A percentile compares a stretch with the other conserved stretches of the same genome.
phyloP scores from a whole-genome alignment of 2,888 invertebrate genomes.

The Pecten maximus region DNA sequence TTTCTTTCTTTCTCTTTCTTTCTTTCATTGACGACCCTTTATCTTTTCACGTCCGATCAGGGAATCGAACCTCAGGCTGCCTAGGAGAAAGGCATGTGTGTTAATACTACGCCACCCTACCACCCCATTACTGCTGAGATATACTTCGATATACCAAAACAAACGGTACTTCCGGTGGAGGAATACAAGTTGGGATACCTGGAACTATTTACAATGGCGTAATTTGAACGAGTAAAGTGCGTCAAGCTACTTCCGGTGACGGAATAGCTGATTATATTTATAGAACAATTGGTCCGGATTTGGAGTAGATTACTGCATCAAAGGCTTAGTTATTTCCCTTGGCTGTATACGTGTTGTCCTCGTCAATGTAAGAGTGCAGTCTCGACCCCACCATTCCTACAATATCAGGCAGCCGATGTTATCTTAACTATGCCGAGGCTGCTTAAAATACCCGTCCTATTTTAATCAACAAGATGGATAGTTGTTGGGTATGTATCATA shows the following conservation, averaged over 20 bases:
- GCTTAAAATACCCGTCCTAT: neutral
- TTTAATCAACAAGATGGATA: neutral
- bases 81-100: no score
- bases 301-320: neutral
- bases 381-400: neutral
- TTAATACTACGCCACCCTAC: no score
- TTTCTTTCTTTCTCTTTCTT: no score
- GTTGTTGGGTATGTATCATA: neutral
- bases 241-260: neutral
- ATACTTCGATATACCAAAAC: no score
- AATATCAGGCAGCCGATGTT: neutral
- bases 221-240: no score
- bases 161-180: no score
- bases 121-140: no score
- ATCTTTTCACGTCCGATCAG: no score
- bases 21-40: no score
- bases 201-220: no score
- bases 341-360: neutral
- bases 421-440: neutral
- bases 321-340: neutral
- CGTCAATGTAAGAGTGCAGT: neutral
- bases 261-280: neutral
- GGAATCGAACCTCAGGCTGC: no score
- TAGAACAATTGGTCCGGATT: neutral
- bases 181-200: no score